Base-by-base conservation (phyloP, 2,113 vertebrate genomes). In the Otus sunia region DNA sequence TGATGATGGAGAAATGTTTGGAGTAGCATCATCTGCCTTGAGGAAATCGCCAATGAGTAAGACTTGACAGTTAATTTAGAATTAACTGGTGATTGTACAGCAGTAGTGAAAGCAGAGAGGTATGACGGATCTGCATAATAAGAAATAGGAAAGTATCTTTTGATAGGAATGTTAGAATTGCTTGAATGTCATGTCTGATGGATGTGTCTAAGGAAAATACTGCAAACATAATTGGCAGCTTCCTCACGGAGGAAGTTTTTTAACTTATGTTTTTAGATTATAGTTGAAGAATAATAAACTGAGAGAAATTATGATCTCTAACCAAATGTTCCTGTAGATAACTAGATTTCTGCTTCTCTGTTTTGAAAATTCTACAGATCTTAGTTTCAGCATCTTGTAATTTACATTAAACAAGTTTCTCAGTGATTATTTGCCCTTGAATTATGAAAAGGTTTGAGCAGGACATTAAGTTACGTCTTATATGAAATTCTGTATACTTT, bases 21-120 rank as follows among this genome's bases (percentile, higher is more conserved):
- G 99, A 95, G 98, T 99, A 98, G 98, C 98, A 30, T 98, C 99
- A 25, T 98, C 99, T 95, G 98, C 97, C 93, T 98, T 99, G 98
- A 99, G 99, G 97, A 99, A 99, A 98, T 98, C 99, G 14, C 99
- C 99, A 93, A 99, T 99, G 99, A 99, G 99, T 99, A 98, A 97
- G 99, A 98, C 78, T 41, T 92, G 62, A 80, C 71, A 88, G 47
- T 36, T 92, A 55, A 84, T 92, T 60, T 76, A 8, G 23, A 56
- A 11, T 87, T 34, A 41, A 41, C 19, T 77, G 47, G 41, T 29
- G 56, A 30, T 21, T 56, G 30, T 73, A 8, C 15, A 58, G 75
- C 43, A 53, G 25, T 29, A 21, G 25, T 7, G 63, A 64, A n/a
- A 53, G 39, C 64, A 79, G 39, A 59, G 73, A 36, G 52, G 32